Evolutionary conservation across 2,797 vertebrate species (phyloP).

Genomic region (Pachyuromys duprasi): DNA sequence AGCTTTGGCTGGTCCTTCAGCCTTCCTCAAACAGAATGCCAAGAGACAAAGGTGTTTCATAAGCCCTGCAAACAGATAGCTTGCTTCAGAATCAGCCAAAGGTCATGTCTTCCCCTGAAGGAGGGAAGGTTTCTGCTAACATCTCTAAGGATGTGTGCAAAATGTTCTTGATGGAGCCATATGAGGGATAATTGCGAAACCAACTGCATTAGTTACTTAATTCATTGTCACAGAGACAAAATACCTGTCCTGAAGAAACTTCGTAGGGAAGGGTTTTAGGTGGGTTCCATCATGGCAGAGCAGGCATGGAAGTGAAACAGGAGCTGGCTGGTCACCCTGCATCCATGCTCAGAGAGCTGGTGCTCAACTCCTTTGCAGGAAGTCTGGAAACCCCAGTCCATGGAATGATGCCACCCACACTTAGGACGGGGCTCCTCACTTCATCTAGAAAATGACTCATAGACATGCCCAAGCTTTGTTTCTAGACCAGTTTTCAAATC

Average conservation of each 20-base stretch:
- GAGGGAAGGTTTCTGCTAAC: slow-evolving; percentile 68
- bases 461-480: neutral
- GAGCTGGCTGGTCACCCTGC: neutral
- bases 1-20: slow-evolving; percentile 71
- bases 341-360: neutral
- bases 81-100: slow-evolving; percentile 80
- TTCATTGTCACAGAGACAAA: neutral
- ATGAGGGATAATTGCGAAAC: neutral
- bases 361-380: neutral
- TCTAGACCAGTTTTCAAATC: neutral
- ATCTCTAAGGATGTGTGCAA: neutral
- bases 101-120: slow-evolving; percentile 79
- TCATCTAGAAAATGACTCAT: neutral
- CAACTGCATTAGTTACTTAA: neutral
- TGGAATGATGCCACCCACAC: neutral
- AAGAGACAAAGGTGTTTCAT: slow-evolving; percentile 78
- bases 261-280: neutral
- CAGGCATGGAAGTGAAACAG: neutral
- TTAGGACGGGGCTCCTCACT: neutral
- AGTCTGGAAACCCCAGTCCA: neutral
- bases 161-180: neutral
- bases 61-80: slow-evolving; percentile 72
- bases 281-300: neutral
- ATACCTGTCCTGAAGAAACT: neutral
- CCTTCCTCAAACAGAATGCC: slow-evolving; percentile 5